phyloP scores from a whole-genome alignment of 2,797 vertebrate genomes.

The Halcyon chelicuti region DNA sequence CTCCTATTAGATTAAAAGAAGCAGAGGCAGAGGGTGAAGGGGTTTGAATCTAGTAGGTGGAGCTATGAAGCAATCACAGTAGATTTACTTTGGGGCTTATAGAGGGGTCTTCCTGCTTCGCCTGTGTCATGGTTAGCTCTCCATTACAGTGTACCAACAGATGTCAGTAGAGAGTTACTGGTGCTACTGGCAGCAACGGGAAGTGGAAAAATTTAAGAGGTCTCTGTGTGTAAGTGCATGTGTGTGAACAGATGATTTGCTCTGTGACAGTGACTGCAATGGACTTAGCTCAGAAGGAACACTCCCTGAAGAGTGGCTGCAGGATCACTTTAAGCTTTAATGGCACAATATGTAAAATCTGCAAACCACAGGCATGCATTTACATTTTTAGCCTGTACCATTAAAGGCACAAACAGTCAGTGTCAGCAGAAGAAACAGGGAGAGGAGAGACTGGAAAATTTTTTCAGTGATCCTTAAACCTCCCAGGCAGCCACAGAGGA shows the following conservation, averaged over 20 bases:
- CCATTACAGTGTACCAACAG: neutral
- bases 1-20: neutral
- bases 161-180: neutral
- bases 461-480: neutral
- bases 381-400: neutral
- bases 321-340: constrained; percentile 1
- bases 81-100: neutral
- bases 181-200: neutral
- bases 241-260: neutral
- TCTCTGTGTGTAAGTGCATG: neutral
- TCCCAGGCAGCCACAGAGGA: neutral
- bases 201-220: neutral
- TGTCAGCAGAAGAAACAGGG: neutral
- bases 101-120: neutral
- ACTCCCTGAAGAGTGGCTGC: neutral
- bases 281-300: neutral
- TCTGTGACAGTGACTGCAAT: neutral
- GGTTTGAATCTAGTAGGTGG: neutral
- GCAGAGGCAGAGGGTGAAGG: neutral
- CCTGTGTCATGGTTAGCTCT: neutral
- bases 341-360: neutral
- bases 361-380: neutral
- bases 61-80: neutral
- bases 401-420: neutral
- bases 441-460: neutral